Percentiles rank a stretch among this genome's conserved stretches.
These are phyloP conservation scores for Salarias fasciatus DNA, from an alignment of 2,797 vertebrate species.

Conservation along the genomic window DNA sequence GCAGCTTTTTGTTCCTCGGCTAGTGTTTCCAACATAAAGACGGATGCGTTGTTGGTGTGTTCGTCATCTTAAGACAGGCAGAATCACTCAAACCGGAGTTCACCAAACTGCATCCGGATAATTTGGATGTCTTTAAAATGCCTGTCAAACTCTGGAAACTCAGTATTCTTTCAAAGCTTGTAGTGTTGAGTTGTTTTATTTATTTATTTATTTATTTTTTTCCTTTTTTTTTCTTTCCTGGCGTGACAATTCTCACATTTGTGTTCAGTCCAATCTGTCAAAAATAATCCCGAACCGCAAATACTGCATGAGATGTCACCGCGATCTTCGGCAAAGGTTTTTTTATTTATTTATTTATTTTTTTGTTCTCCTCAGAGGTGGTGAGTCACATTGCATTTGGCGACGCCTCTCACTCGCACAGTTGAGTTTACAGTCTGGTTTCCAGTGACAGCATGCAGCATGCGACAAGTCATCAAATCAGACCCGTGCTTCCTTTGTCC, in stretches of 20 bases:
- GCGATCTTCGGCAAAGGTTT: slow-evolving; percentile 60
- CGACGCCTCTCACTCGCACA: slow-evolving; percentile 63
- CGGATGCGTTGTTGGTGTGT: too few species aligned
- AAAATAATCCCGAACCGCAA: slow-evolving; percentile 35
- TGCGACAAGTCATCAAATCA: slow-evolving; percentile 60
- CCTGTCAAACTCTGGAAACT: slow-evolving; percentile 27
- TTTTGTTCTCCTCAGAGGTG: slow-evolving; percentile 62
- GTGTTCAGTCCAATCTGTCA: slow-evolving; percentile 51
- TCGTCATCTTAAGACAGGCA: background rate
- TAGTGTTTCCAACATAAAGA: too few species aligned
- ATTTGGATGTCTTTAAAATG: slow-evolving; percentile 30
- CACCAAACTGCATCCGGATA: slow-evolving; percentile 4
- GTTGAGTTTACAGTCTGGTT: slow-evolving; percentile 66
- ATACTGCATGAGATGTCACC: slow-evolving; percentile 44
- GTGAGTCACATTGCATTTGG: slow-evolving; percentile 73
- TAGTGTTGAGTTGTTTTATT: slow-evolving; percentile 25
- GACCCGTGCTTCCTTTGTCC: slow-evolving; percentile 50
- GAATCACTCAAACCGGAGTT: slow-evolving; percentile 12
- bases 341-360: too few species aligned
- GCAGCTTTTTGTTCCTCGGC: too few species aligned
- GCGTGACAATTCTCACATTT: slow-evolving; percentile 34
- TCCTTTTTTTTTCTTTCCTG: background rate
- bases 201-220: too few species aligned
- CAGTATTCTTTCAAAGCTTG: background rate
- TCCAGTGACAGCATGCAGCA: slow-evolving; percentile 45